Percentiles rank a stretch among this genome's conserved stretches.
These are phyloP conservation scores for Heliconius eleuchia DNA, from an alignment of 1,140 invertebrate genomes.

Conservation along the genomic window DNA sequence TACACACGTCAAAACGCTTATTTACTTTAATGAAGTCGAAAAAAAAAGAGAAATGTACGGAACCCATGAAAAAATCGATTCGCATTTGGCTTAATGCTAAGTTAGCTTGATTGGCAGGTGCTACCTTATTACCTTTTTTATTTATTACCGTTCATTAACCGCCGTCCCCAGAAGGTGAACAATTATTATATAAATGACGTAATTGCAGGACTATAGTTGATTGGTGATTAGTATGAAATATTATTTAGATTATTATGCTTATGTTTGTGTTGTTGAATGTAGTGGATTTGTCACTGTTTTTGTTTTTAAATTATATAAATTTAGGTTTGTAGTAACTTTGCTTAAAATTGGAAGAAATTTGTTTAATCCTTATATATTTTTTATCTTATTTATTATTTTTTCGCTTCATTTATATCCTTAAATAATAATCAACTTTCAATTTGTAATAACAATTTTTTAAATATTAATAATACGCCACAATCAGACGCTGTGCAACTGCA, in stretches of 20 bases:
- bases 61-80: slow-evolving; percentile 19
- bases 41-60: not conserved
- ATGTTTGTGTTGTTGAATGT: not conserved
- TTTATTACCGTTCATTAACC: slow-evolving; percentile 49
- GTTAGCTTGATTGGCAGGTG: slow-evolving; percentile 51
- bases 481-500: too few relatives aligned
- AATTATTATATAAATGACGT: slow-evolving; percentile 50
- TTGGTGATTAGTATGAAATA: slow-evolving; percentile 26
- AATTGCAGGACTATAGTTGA: slow-evolving; percentile 41
- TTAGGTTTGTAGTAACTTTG: not conserved
- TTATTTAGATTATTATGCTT: slow-evolving; percentile 14
- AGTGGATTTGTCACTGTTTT: not conserved
- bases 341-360: too few relatives aligned
- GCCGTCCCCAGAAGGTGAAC: slow-evolving; percentile 24
- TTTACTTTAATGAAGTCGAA: not conserved
- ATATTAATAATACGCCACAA: too few relatives aligned
- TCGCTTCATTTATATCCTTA: too few relatives aligned
- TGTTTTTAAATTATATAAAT: not conserved
- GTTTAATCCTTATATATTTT: too few relatives aligned
- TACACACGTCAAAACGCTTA: not conserved
- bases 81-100: slow-evolving; percentile 24
- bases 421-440: too few relatives aligned
- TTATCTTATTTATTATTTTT: too few relatives aligned
- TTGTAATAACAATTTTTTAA: too few relatives aligned
- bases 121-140: slow-evolving; percentile 49